Base-by-base conservation (phyloP, 2,797 vertebrate genomes). In the Australoheros facetus region DNA sequence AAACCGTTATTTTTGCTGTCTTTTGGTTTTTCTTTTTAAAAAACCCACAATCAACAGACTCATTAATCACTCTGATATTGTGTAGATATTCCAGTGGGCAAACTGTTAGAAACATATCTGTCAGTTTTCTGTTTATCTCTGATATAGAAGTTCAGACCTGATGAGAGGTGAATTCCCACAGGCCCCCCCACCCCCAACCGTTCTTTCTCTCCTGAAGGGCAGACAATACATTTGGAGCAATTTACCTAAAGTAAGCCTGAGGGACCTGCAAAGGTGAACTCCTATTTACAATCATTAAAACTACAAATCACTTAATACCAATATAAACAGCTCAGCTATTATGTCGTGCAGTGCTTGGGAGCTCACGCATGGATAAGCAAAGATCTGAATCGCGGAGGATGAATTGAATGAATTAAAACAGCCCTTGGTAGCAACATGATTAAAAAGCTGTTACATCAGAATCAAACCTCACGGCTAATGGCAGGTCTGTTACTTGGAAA, bases 251-350 rank as follows among this genome's bases (percentile, higher is more conserved):
- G 91, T 92, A 93, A 95, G 94, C 94, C 94, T 86, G 88, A 87
- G 94, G 94, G 94, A 93, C 85, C 88, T 26, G 83, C 88, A 93
- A 94, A 94, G 94, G 93, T 94, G 92, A 94, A 93, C 93, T 94
- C 91, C 89, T 93, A 94, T 94, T 94, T 94, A 94, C 94, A 91
- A 86, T 95, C 95, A 95, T 95, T 95, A 95, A 95, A 95, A 95
- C 91, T 93, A 95, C 94, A 95, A 95, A 95, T 95, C 94, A 93
- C 93, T 94, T 95, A 95, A 94, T 95, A 93, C 93, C 90, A 91
- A 93, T 93, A 91, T 92, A 94, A 95, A 94, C 92, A 95, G 94
- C 94, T 95, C 92, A 94, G 93, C 93, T 94, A 92, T 94, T 94
- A 93, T 89, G 92, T 86, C 71, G 88, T 57, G 90, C 79, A 56